Base-by-base conservation (phyloP, 2,113 vertebrate genomes). In the Paralichthys olivaceus region DNA sequence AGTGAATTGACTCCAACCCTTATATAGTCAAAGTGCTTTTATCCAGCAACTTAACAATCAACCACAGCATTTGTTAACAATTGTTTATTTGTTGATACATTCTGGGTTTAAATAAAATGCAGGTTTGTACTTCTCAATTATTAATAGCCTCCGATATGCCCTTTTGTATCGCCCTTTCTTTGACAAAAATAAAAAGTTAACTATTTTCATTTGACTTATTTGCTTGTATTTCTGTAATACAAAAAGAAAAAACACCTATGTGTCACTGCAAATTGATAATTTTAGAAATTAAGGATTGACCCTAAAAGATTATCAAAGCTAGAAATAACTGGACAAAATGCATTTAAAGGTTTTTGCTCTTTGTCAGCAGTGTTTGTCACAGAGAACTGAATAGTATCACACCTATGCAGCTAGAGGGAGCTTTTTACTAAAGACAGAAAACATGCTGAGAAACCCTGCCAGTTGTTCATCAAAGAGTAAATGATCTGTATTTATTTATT, bases 161-260 rank as follows among this genome's bases (percentile, higher is more conserved):
- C 71, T 85, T 92, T 92, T 91, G 80, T 90, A 90, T 87, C 45
- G 61, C 65, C 45, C 55, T 83, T 74, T 75, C 63, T 80, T 82
- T 68, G 78, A 89, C 66, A 81, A 58, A 81, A 90, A 90, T 85
- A 72, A 91, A 70, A 25, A 49, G 17, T 53, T 26, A 76, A 75
- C 57, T 84, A 86, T 85, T 89, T 89, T 83, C 11, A 70, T 76
- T 84, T 57, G 59, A 84, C 7, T 8, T 2, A 22, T 65, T 67
- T 65, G 40, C 14, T 7, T 1, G 29, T 32, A 0, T 62, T 26
- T 51, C 9, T 55, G 37, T 51, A 19, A n/a, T 7, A 51, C 11
- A 25, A 57, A 28, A 23, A 5, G 32, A 15, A 77, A 20, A 45
- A 20, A 17, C 43, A 45, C 43, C 43, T 43, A 49, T 49, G 47